phyloP scores from a whole-genome alignment of 2,888 invertebrate species.

The Epinotia ramella region DNA sequence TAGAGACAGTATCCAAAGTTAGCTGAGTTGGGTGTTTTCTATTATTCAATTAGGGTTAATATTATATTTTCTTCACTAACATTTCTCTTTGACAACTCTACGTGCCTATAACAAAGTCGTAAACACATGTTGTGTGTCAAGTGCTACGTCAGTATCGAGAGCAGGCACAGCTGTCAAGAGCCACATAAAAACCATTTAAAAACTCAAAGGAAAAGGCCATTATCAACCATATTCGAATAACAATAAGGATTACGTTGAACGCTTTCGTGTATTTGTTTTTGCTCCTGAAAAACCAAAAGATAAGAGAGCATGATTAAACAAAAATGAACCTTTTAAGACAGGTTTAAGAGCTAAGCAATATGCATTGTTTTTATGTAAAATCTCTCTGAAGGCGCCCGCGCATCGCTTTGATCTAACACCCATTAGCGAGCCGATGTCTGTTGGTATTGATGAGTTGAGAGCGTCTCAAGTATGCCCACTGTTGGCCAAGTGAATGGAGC shows the following conservation, averaged over 20 bases:
- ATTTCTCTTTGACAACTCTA: constrained; percentile 19
- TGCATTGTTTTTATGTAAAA: constrained; percentile 17
- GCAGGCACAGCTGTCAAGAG: constrained; percentile 26
- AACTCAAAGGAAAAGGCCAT: neutral
- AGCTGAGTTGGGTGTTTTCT: neutral
- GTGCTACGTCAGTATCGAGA: constrained; percentile 29
- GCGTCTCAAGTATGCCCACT: constrained; percentile 25
- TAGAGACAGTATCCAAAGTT: no score
- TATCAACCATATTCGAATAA: neutral
- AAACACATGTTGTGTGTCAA: constrained; percentile 35
- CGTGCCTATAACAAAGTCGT: constrained; percentile 7
- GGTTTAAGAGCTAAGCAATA: no score
- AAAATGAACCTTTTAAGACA: neutral
- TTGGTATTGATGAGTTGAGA: constrained; percentile 33
- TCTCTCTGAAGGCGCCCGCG: constrained; percentile 29
- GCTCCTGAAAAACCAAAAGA: constrained; percentile 21
- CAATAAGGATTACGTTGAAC: neutral
- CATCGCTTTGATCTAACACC: constrained; percentile 40
- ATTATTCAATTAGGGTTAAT: neutral
- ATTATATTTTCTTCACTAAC: neutral
- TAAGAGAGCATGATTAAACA: neutral
- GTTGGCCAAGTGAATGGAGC: constrained; percentile 7
- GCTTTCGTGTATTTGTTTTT: constrained; percentile 3
- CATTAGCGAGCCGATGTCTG: constrained; percentile 43
- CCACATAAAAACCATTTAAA: constrained; percentile 1